phyloP scores from a whole-genome alignment of 2,797 vertebrate genomes.

The Chrosomus eos region DNA sequence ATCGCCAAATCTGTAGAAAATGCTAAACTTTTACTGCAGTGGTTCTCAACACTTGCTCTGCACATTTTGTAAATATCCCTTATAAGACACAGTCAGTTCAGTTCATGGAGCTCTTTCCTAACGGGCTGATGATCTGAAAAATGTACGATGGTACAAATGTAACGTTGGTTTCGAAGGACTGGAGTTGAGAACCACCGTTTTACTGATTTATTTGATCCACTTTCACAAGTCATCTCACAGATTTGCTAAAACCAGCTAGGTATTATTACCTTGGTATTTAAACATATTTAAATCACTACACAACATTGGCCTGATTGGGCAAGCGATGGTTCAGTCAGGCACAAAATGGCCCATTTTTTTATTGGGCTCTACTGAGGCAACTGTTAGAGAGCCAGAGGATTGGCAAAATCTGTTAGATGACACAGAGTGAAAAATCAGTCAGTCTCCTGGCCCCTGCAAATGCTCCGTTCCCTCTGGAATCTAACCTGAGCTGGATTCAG shows the following conservation, averaged over 20 bases:
- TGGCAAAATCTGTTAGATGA: constrained; percentile 26
- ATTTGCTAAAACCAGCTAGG: not conserved
- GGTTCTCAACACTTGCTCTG: not conserved
- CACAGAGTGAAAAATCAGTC: constrained; percentile 55
- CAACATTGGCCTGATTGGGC: not conserved
- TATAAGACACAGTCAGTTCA: not conserved
- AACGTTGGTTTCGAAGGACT: not conserved
- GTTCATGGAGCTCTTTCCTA: not conserved
- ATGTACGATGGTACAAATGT: not conserved
- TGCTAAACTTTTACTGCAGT: not conserved
- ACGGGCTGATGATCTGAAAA: not conserved
- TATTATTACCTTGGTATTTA: not conserved
- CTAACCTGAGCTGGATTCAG: constrained; percentile 53
- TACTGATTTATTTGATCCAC: not conserved
- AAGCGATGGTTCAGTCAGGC: not conserved
- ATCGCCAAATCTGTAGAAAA: not conserved
- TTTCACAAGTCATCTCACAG: not conserved
- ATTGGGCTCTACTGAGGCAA: not conserved
- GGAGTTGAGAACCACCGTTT: not conserved
- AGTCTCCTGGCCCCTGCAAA: constrained; percentile 53
- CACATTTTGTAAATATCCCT: not conserved
- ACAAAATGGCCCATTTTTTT: not conserved
- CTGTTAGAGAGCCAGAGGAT: constrained; percentile 5
- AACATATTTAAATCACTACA: not conserved
- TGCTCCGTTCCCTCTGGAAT: constrained; percentile 49